Evolutionary conservation across 2,888 invertebrate species (phyloP).

Genomic region (Drosophila planitibia): DNA sequence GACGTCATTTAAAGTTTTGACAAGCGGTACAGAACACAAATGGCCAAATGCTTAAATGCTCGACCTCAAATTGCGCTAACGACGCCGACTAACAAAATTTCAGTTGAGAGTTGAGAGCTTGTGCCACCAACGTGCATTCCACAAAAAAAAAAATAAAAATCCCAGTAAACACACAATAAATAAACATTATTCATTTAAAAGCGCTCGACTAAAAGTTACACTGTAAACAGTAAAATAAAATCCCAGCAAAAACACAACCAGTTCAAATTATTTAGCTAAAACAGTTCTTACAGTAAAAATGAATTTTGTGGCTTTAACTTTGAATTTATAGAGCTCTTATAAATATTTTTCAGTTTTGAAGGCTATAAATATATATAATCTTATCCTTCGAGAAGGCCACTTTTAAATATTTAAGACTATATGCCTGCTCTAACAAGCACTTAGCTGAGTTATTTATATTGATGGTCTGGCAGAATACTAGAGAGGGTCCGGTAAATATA

Average conservation of each 20-base stretch:
- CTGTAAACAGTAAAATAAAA: background rate
- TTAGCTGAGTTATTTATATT: background rate
- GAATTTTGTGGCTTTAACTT: background rate
- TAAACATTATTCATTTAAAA: constrained; percentile 8
- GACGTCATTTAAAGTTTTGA: constrained; percentile 80
- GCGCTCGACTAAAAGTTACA: constrained; percentile 6
- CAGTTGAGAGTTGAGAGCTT: constrained; percentile 56
- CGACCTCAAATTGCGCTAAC: constrained; percentile 57
- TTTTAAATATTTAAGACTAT: background rate
- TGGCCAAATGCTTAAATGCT: constrained; percentile 68
- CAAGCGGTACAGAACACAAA: constrained; percentile 68
- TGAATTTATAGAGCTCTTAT: background rate
- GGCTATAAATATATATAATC: background rate
- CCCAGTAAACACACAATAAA: constrained; percentile 15
- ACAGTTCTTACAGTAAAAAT: background rate
- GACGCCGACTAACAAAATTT: constrained; percentile 33
- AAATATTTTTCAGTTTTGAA: background rate
- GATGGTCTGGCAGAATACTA: background rate
- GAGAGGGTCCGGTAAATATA: background rate
- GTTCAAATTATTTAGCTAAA: background rate
- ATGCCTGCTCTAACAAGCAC: background rate
- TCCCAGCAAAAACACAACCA: background rate
- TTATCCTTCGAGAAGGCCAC: background rate
- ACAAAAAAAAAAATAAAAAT: constrained; percentile 48
- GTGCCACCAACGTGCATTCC: constrained; percentile 75